Base-by-base conservation (phyloP, 1,140 invertebrate species). In the Meloidogyne floridensis region DNA sequence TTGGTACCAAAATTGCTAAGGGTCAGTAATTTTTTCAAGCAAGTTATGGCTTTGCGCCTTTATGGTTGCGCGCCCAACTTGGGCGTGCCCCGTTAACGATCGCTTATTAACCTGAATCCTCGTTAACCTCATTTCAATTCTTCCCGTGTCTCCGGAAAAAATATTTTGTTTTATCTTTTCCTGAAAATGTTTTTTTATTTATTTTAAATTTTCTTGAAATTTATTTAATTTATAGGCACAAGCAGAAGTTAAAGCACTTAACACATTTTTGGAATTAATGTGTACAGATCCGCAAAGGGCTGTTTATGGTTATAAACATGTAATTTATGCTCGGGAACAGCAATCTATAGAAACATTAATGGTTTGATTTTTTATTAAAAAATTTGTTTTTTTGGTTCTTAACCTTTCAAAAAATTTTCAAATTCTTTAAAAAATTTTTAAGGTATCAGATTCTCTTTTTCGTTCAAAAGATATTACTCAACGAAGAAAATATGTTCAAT, bases 311-410 rank as follows among this genome's bases (percentile, higher is more conserved):
- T 92, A 87, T 81, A 87, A 94, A 89, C 96, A 98, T 91, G 93
- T 99, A 4, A 92, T 94, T 85, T 90, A 89, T 75, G 97, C 97
- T 0, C 94, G 93, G 89, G 94, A 97, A 90, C 93, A 94, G 69
- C 94, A 96, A 91, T 96, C 97, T 73, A 94, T 99, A 84, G 97
- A 99, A 92, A 95, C 93, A 18, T 91, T 99, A 54, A 93, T 99
- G 81, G 95, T 99, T 87, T 91, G 20, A 20, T 95, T 95, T 91
- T 15, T 59, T 59, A 59, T 15, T 15, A 2, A 15, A 15, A 15
- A 15, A 92, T 99, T 20, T 0, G 1, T 20, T 20, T 70, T 99
- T 99, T 90, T 94, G 96, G 90, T 43, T 20, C 1, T 20, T 20
- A 70, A 70, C 10, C 10, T 13, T 54, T 15, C 1, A 1, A 20